These are phyloP conservation scores for Dromius quadrimaculatus DNA, from an alignment of 2,888 invertebrate species.

Conservation along the genomic window DNA sequence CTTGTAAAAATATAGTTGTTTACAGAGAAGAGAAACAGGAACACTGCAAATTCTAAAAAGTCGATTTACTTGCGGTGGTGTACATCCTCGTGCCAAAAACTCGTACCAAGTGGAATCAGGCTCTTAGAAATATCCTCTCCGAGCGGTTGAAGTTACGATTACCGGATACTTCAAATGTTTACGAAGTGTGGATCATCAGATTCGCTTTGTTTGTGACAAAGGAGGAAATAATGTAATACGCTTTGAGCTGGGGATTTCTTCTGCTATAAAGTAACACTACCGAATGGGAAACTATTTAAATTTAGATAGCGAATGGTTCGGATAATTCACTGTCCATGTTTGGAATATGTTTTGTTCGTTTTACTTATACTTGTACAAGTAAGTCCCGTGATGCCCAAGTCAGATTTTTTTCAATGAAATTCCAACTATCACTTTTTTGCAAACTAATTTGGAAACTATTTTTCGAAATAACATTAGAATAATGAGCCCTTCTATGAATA, in stretches of 20 bases:
- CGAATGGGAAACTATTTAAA: constrained; percentile 5
- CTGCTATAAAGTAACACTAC: constrained; percentile 10
- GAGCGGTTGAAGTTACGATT: constrained; percentile 12
- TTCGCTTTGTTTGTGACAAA: constrained; percentile 27
- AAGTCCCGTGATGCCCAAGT: too few relatives aligned
- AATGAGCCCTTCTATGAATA: too few relatives aligned
- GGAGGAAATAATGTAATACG: constrained; percentile 21
- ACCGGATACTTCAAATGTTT: constrained; percentile 18
- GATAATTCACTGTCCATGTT: constrained; percentile 2
- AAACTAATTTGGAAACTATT: too few relatives aligned
- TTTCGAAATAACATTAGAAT: too few relatives aligned
- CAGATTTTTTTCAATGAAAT: too few relatives aligned
- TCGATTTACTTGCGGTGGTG: constrained; percentile 25
- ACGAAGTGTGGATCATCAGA: constrained; percentile 17
- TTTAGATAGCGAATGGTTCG: constrained; percentile 11
- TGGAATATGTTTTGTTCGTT: constrained; percentile 2
- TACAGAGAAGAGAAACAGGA: constrained; percentile 7
- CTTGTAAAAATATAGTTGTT: constrained; percentile 31
- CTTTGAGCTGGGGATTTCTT: constrained; percentile 20
- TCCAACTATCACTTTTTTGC: too few relatives aligned
- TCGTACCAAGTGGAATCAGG: constrained; percentile 17
- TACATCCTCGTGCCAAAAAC: constrained; percentile 17
- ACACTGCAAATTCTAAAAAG: constrained; percentile 3
- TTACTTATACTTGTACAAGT: too few relatives aligned
- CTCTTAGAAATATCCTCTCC: neutral